Base-by-base conservation (phyloP, 2,113 vertebrate species). In the Callipepla californica region DNA sequence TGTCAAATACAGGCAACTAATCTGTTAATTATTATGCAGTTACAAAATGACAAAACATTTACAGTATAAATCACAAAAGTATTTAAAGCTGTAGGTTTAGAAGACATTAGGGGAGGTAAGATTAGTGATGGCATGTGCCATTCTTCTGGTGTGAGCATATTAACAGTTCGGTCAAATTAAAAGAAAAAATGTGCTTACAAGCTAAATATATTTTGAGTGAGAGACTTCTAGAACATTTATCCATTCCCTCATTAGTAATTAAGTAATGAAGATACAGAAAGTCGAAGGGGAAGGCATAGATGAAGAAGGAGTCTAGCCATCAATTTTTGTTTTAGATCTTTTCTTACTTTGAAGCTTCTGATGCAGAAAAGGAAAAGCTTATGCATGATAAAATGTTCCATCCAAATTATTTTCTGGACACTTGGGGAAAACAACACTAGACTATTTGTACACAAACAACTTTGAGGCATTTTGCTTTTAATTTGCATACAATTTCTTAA, bases 401-500 rank as follows among this genome's bases (percentile, higher is more conserved):
- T 66, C 84, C 23, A 14, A 61, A 68, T 51, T 38, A 47, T 61
- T 78, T 81, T 85, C 42, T 57, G 36, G 84, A 45, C 8, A 78
- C 34, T 5, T 53, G 14, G 11, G 21, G 62, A 95, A 66, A 91
- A 91, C n/a, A 57, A 80, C 76, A 78, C 30, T 53, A 61, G n/a
- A 94, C 59, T 91, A 68, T 80, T 87, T 75, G 87, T 89, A 94
- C 95, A 92, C 89, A 74, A 79, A 66, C 23, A 85, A 67, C 22
- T 80, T 95, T 87, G 79, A 96, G 61, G 79, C 93, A 95, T 95
- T 96, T 96, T 80, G 87, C 53, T 94, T 96, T 96, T 96, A 96
- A 95, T 96, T 95, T 96, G 89, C 79, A 96, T 96, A 96, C 84
- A 96, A 50, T 85, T 96, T 76, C 63, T 96, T 94, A 80, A 86